phyloP scores from a whole-genome alignment of 2,113 vertebrate genomes.

The Gasterosteus aculeatus region DNA sequence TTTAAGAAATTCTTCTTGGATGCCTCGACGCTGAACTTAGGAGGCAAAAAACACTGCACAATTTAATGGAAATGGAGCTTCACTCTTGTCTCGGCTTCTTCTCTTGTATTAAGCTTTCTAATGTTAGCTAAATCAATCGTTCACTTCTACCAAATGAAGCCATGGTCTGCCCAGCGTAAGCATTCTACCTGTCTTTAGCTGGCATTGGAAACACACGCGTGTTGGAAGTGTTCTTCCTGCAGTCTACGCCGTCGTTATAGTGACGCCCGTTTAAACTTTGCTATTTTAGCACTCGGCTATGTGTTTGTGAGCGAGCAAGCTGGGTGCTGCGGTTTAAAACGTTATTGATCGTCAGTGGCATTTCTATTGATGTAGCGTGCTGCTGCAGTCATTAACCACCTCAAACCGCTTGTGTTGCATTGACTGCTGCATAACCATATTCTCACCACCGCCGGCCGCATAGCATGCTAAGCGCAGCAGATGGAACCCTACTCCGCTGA shows the following conservation, averaged over 20 bases:
- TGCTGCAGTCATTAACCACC: too few relatives aligned
- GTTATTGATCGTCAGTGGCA: too few relatives aligned
- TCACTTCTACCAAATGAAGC: background rate
- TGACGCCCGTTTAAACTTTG: background rate
- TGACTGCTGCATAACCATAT: too few relatives aligned
- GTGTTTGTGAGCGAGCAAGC: background rate
- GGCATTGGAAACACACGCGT: too few relatives aligned
- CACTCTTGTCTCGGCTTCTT: background rate
- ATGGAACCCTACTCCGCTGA: too few relatives aligned
- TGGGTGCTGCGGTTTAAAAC: too few relatives aligned
- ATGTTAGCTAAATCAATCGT: background rate
- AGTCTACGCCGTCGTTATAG: background rate
- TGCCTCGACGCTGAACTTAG: background rate
- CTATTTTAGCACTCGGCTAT: background rate
- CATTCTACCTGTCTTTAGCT: background rate
- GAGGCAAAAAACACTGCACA: background rate
- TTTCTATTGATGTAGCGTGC: too few relatives aligned
- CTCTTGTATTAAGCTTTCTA: background rate
- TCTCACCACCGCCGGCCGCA: too few relatives aligned
- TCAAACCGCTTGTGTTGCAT: too few relatives aligned
- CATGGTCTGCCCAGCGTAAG: background rate
- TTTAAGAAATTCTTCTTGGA: too few relatives aligned
- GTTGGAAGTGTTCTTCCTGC: background rate
- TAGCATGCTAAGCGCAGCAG: too few relatives aligned
- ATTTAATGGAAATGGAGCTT: background rate